Evolutionary conservation across 2,888 invertebrate species (phyloP).

Genomic region (Brenthis ino): DNA sequence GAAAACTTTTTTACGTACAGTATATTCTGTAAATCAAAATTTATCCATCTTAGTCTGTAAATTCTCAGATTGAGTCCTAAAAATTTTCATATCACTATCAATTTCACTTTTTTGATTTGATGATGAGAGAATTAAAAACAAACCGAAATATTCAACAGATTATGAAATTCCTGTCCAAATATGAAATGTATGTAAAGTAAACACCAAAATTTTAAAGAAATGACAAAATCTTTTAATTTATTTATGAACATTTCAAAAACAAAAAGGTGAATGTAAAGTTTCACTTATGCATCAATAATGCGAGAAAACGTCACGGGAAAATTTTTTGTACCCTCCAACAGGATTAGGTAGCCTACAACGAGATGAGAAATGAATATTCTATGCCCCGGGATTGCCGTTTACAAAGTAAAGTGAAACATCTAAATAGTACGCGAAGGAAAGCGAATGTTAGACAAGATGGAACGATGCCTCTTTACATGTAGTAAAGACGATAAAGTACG

Average conservation of each 20-base stretch:
- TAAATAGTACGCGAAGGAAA: conserved; percentile 27
- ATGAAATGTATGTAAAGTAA: background rate
- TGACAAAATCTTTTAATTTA: conserved; percentile 9
- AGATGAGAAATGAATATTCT: conserved; percentile 53
- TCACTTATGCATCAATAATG: conserved; percentile 46
- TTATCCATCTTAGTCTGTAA: too few relatives aligned
- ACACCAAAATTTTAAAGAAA: background rate
- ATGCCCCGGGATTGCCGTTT: conserved; percentile 40
- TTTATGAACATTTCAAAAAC: conserved; percentile 4
- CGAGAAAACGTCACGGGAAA: conserved; percentile 42
- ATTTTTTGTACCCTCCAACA: conserved; percentile 42
- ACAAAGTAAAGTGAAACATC: conserved; percentile 31
- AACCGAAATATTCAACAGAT: too few relatives aligned
- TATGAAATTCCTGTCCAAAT: too few relatives aligned
- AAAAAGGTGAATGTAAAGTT: conserved; percentile 31
- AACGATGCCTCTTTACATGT: conserved; percentile 16
- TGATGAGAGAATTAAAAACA: too few relatives aligned
- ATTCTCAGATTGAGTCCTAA: too few relatives aligned
- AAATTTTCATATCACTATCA: too few relatives aligned
- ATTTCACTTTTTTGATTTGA: too few relatives aligned
- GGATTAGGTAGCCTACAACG: conserved; percentile 44
- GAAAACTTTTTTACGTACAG: too few relatives aligned
- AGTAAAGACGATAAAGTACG: conserved; percentile 8
- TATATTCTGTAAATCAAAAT: too few relatives aligned
- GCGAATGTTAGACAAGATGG: conserved; percentile 21